Evolutionary conservation across 2,888 invertebrate species (phyloP), one percentile per base, ranked within the genome.

Genomic region (Octonoba sinensis): DNA sequence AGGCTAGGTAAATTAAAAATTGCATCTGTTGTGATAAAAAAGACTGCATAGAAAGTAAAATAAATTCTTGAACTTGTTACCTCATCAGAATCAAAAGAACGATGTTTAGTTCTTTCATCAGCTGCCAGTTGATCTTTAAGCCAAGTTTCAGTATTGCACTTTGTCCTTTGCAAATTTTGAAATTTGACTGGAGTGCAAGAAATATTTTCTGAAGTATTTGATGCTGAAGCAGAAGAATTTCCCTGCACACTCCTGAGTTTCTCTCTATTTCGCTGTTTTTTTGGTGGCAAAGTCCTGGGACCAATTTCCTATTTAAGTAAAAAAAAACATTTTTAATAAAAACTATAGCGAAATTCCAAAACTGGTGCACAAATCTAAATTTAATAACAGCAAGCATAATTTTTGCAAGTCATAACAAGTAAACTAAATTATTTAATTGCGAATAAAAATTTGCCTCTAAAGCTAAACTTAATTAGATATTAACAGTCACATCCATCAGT

Each of bases 261-360:
- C 24, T 71, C 60, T 47, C 59, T 71, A 71, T 71, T 71, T 16
- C 70, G 15, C 18, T 60, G 60, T 12, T 71, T 71, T 49, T 59
- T 71, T 20, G 59, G 27, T 44, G 70, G 70, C 49, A 57, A 46
- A 3, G 69, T 57, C 20, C 46, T 51, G 46, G 69, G 46, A 22
- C 20, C 57, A 57, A 71, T 59, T 57, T 71, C 70, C 70, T 71
- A 47, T 8, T 46, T 24, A 20, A 70, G n/a, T n/a, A 49, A 44
- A 3, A 16, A 47, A 20, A 13, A 20, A 8, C 36, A 20, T 54
- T 44, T 4, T 46, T 11, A 2, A 44, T 15, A 11, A 56, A 24
- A 16, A 16, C 13, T 24, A 67, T 16, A 51, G 13, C 4, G 15
- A 49, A 22, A 54, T 4, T 18, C 1, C 51, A 20, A 69, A 44